Conservation (phyloP, 2,888 invertebrate species). For the Hipparchia semele region DNA sequence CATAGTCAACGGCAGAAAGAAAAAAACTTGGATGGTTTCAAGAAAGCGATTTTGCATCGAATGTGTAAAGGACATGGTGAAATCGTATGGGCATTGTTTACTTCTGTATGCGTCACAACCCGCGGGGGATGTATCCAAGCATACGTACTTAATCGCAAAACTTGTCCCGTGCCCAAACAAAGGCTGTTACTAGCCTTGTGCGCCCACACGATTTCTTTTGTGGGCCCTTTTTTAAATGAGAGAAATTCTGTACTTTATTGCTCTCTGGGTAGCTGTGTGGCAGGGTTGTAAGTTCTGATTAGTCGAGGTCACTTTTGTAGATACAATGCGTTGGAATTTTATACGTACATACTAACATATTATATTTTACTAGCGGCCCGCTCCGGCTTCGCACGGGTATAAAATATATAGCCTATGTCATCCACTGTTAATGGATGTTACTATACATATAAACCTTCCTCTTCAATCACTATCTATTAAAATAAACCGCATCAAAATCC, state of each 20-base stretch:
- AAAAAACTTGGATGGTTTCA: neutral
- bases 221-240: constrained; percentile 22
- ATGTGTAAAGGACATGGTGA: neutral
- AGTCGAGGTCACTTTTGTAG: neutral
- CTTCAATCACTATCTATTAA: too few relatives aligned
- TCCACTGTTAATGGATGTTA: too few relatives aligned
- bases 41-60: neutral
- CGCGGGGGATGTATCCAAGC: neutral
- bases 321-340: neutral
- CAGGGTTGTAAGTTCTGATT: constrained; percentile 17
- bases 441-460: too few relatives aligned
- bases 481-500: too few relatives aligned
- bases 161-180: constrained; percentile 21
- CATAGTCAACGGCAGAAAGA: neutral
- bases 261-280: constrained; percentile 19
- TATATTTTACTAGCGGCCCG: too few relatives aligned
- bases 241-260: constrained; percentile 27
- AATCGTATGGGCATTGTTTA: neutral
- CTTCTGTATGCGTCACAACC: neutral
- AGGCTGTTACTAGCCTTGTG: constrained; percentile 26
- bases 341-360: too few relatives aligned
- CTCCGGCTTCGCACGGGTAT: too few relatives aligned
- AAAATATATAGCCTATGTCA: too few relatives aligned
- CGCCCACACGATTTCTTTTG: constrained; percentile 26
- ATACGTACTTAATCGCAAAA: constrained; percentile 2